Evolutionary conservation across 2,113 vertebrate species (phyloP), one percentile per base, ranked within the genome.

Genomic region (Zeus faber): DNA sequence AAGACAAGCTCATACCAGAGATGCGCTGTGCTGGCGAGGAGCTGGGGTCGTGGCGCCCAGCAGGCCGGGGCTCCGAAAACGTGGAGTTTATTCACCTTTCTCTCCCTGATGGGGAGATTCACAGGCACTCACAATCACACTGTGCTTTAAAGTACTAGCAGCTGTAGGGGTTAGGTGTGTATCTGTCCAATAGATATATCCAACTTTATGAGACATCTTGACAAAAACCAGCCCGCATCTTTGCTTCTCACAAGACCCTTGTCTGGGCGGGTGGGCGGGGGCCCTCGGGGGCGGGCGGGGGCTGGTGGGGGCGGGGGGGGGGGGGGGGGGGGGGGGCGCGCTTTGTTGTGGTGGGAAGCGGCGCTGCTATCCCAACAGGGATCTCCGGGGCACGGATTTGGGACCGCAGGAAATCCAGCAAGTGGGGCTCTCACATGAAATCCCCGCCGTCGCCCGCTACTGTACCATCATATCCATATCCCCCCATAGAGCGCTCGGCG

Each of bases 321-420:
- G 6, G 29, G 29, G 1, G 29, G 33, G 1, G n/a, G 33, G 7
- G 10, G 33, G 33, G 10, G 33, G 33, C 9, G 33, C n/a, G n/a
- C 72, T 83, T 76, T 83, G 67, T 81, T 80, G 75, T 76, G 69
- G 70, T 74, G 55, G 70, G 74, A 83, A 76, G 59, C 62, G 58
- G 50, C 22, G 4, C 43, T 45, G 61, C 73, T 85, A 85, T 82
- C 79, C 76, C n/a, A 55, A 51, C 52, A 65, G 39, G 61, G 67
- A 81, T 85, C 79, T 77, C 58, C 65, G 61, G 62, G 43, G 33
- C 65, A 62, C 62, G 48, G 47, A 65, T 65, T 76, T 60, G 43
- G 53, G 67, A 55, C 55, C 53, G 49, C 68, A 69, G 72, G 64
- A 69, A 74, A 76, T 54, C 61, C 54, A 83, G 83, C 77, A 85